phyloP scores from a whole-genome alignment of 2,888 invertebrate genomes.

The Harpagoxenus sublaevis region DNA sequence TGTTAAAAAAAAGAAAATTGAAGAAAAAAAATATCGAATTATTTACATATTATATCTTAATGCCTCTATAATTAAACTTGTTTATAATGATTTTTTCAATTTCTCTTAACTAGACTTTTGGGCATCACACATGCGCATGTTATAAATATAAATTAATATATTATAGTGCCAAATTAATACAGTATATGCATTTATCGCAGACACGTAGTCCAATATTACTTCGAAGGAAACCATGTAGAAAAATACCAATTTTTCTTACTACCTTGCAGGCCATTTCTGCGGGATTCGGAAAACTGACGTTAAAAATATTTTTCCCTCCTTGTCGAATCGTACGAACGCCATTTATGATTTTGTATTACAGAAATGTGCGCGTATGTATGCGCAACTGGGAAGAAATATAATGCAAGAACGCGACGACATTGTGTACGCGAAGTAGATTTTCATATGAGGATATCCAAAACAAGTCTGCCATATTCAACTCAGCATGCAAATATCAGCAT shows the following conservation, averaged over 20 bases:
- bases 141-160: constrained; percentile 5
- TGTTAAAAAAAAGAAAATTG: constrained; percentile 12
- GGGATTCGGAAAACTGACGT: constrained; percentile 14
- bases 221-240: not conserved
- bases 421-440: constrained; percentile 58
- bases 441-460: constrained; percentile 44
- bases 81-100: not conserved
- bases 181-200: not conserved
- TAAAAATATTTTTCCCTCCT: constrained; percentile 32
- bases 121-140: not conserved
- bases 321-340: constrained; percentile 10
- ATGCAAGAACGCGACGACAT: constrained; percentile 28
- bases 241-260: constrained; percentile 11
- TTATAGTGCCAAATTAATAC: not conserved
- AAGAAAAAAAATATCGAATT: not conserved
- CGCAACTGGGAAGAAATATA: constrained; percentile 12
- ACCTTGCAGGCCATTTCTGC: not conserved
- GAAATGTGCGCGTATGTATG: not conserved
- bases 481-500: constrained; percentile 51
- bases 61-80: not conserved
- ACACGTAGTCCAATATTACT: not conserved
- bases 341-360: constrained; percentile 24
- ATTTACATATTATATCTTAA: not conserved
- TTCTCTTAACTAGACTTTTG: not conserved
- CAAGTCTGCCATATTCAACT: constrained; percentile 46